Percentiles rank a stretch among this genome's conserved stretches.
Evolutionary conservation across 2,888 invertebrate species (phyloP).

Genomic region (Hemithea aestivaria): DNA sequence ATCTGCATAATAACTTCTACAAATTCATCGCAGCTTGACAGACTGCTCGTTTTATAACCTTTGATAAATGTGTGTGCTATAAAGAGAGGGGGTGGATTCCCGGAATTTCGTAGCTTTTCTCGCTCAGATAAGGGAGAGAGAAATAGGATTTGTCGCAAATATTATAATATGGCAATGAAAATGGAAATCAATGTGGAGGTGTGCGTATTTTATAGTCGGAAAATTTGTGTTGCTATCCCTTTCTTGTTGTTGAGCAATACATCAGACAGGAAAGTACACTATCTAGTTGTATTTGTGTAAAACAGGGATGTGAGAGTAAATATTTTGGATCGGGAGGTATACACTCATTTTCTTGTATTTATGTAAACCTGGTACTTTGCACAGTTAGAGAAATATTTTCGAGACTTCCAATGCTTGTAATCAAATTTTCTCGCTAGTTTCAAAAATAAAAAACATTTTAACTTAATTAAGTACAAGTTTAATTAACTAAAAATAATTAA

Average conservation of each 20-base stretch:
- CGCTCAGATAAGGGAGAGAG: conserved; percentile 6
- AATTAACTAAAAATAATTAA: conserved; percentile 4
- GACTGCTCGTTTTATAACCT: too few relatives aligned
- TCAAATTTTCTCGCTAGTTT: too few relatives aligned
- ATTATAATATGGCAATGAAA: conserved; percentile 2
- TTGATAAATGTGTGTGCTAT: too few relatives aligned
- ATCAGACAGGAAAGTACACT: too few relatives aligned
- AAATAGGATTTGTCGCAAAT: conserved; percentile 2
- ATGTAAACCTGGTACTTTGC: conserved; percentile 41
- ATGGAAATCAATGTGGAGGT: conserved; percentile 2
- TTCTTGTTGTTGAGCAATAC: conserved; percentile 5
- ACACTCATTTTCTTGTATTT: conserved; percentile 22
- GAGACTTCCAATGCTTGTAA: conserved; percentile 26
- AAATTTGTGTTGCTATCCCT: conserved; percentile 8
- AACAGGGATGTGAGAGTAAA: conserved; percentile 5
- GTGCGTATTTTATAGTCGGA: background rate
- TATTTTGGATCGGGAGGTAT: conserved; percentile 1
- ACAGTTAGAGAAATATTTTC: conserved; percentile 49
- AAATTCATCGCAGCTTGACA: too few relatives aligned
- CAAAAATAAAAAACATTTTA: conserved; percentile 6
- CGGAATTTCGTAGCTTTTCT: conserved; percentile 7
- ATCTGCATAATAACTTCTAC: too few relatives aligned
- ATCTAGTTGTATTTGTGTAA: too few relatives aligned
- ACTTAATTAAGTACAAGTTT: conserved; percentile 12
- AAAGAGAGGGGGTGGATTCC: conserved; percentile 1